Evolutionary conservation across 1,140 invertebrate genomes (phyloP).

Genomic region (Popillia japonica): DNA sequence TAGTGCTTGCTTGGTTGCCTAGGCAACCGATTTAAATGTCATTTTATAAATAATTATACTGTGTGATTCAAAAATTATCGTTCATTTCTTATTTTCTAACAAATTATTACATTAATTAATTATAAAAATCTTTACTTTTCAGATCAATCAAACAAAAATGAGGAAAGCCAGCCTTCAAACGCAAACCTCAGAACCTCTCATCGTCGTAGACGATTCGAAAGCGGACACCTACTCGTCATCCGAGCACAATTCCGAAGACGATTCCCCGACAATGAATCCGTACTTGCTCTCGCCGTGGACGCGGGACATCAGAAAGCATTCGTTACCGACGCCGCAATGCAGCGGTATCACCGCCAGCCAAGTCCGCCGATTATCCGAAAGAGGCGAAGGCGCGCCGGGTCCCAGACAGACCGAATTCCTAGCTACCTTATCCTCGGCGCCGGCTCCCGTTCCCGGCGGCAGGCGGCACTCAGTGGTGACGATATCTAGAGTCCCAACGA

Average conservation of each 20-base stretch:
- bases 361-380: conserved; percentile 79
- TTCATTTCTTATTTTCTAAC: too few relatives aligned
- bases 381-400: conserved; percentile 74
- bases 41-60: too few relatives aligned
- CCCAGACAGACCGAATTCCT: conserved; percentile 80
- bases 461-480: conserved; percentile 84
- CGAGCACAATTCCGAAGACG: conserved; percentile 71
- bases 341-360: conserved; percentile 85
- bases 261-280: conserved; percentile 77
- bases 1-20: too few relatives aligned
- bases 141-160: conserved; percentile 12
- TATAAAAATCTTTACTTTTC: background rate
- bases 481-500: conserved; percentile 78
- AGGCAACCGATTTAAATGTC: too few relatives aligned
- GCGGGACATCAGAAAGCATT: conserved; percentile 76
- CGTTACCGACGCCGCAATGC: conserved; percentile 81
- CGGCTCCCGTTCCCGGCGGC: conserved; percentile 74
- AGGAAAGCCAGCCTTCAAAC: conserved; percentile 58
- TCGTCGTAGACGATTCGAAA: conserved; percentile 80
- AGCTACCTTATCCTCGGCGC: conserved; percentile 77
- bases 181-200: conserved; percentile 72
- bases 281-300: conserved; percentile 80
- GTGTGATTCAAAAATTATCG: too few relatives aligned
- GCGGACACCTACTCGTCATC: conserved; percentile 63
- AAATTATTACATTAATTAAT: too few relatives aligned